Percentiles rank a stretch among this genome's conserved stretches.
Evolutionary conservation across 37 sponge, comb jelly and placozoan species (phyloP).

Genomic region (Chondrosia reniformis): DNA sequence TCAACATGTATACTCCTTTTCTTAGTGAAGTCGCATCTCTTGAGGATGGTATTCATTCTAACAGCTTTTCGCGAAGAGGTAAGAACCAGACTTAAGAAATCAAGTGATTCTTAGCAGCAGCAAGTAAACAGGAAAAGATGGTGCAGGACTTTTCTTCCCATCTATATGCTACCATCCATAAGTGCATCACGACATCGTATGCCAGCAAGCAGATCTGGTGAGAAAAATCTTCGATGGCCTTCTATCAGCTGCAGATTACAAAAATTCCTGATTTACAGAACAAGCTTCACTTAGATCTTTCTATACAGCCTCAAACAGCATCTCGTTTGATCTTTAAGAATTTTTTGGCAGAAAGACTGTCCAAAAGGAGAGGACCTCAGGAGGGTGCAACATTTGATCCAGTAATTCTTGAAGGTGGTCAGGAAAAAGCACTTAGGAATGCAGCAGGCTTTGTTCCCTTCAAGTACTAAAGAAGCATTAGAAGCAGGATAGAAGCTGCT

Average conservation of each 20-base stretch:
- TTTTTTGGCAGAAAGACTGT: too few species aligned
- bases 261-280: conserved; percentile 4
- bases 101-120: too few species aligned
- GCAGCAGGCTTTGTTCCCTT: conserved; percentile 18
- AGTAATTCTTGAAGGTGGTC: too few species aligned
- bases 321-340: not conserved
- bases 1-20: too few species aligned
- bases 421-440: conserved; percentile 2
- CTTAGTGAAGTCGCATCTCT: too few species aligned
- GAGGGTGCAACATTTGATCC: too few species aligned
- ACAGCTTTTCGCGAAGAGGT: too few species aligned
- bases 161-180: not conserved
- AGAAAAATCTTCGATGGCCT: conserved; percentile 5
- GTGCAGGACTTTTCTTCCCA: too few species aligned
- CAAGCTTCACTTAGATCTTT: conserved; percentile 2
- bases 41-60: too few species aligned
- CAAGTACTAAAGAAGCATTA: not conserved
- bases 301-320: conserved; percentile 9
- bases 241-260: not conserved
- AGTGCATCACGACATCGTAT: not conserved
- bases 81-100: too few species aligned
- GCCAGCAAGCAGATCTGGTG: conserved; percentile 3
- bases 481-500: conserved; percentile 14
- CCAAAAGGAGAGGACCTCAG: too few species aligned
- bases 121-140: too few species aligned